Conservation (phyloP, 2,113 vertebrate species). For the Lipophrys pholis region DNA sequence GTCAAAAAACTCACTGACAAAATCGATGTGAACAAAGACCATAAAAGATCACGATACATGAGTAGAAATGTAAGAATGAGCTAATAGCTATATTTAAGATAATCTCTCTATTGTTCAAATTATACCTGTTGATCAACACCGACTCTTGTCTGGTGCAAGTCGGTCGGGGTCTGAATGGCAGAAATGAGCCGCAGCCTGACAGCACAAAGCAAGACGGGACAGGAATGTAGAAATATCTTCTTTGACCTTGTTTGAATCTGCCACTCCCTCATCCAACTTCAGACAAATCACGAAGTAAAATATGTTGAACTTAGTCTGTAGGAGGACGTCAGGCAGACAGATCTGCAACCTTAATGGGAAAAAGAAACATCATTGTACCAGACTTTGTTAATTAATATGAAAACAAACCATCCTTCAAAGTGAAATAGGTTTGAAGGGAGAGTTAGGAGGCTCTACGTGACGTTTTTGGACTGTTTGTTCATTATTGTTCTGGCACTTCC, state of each 20-base stretch:
- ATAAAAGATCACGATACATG: neutral
- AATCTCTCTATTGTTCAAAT: slow-evolving; percentile 5
- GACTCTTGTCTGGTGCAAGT: slow-evolving; percentile 22
- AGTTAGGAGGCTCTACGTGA: neutral
- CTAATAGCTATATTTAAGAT: neutral
- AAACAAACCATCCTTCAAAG: neutral
- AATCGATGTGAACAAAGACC: neutral
- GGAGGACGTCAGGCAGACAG: neutral
- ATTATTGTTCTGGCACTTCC: neutral
- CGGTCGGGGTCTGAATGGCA: slow-evolving; percentile 16
- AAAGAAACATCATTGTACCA: neutral
- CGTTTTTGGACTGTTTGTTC: neutral
- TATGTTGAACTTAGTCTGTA: too few species aligned
- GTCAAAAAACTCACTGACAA: slow-evolving; percentile 33
- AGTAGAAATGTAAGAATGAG: neutral
- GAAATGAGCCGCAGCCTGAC: slow-evolving; percentile 32
- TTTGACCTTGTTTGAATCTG: slow-evolving; percentile 47
- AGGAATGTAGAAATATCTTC: slow-evolving; percentile 72
- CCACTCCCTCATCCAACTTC: slow-evolving; percentile 61
- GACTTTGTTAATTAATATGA: neutral
- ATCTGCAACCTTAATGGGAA: neutral
- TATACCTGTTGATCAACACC: slow-evolving; percentile 38
- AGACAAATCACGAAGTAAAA: slow-evolving; percentile 30
- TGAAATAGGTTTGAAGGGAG: neutral
- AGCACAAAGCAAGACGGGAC: slow-evolving; percentile 68